phyloP scores from a whole-genome alignment of 2,797 vertebrate species.

The Acanthis flammea region DNA sequence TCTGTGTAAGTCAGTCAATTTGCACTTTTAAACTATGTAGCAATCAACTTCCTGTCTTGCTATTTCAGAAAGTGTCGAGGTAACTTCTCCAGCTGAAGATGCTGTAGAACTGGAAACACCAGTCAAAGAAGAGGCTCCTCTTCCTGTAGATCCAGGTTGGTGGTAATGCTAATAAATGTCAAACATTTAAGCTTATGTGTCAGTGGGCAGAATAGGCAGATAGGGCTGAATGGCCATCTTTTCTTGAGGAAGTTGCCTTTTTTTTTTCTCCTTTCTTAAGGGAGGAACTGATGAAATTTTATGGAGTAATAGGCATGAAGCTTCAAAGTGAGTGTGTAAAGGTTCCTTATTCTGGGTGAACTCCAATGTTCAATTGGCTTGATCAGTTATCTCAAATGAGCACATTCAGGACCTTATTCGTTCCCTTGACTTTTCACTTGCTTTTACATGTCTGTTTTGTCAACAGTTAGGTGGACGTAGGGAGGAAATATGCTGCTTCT shows the following conservation, averaged over 20 bases:
- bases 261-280: neutral
- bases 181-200: neutral
- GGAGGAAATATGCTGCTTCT: neutral
- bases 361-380: neutral
- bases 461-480: neutral
- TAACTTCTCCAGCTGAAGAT: slow-evolving; percentile 64
- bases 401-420: neutral
- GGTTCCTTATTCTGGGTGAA: neutral
- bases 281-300: neutral
- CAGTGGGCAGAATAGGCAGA: neutral
- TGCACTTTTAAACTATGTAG: neutral
- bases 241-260: neutral
- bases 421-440: neutral
- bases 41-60: neutral
- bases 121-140: slow-evolving; percentile 71
- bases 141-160: slow-evolving; percentile 72
- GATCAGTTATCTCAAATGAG: neutral
- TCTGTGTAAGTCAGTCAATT: neutral
- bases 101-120: slow-evolving; percentile 62
- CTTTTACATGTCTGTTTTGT: neutral
- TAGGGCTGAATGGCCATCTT: neutral
- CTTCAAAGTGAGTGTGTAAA: neutral
- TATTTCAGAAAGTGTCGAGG: slow-evolving; percentile 70
- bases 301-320: neutral
- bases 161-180: neutral